Evolutionary conservation across 2,888 invertebrate genomes (phyloP).

Genomic region (Pharmacophagus antenor): DNA sequence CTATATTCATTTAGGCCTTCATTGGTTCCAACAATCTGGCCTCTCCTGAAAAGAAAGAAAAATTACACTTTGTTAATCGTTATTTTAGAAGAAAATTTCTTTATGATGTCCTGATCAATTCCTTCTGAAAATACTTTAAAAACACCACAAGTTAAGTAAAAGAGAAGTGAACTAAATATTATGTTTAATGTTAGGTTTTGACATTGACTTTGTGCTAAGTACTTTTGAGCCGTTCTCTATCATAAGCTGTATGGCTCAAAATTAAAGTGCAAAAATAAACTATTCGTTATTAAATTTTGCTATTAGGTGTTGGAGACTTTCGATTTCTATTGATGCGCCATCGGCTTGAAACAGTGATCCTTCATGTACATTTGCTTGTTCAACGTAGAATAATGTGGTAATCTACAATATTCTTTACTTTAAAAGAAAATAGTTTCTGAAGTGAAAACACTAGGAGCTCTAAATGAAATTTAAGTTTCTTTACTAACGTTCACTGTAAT

Average conservation of each 20-base stretch:
- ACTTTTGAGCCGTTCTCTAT: slow-evolving; percentile 12
- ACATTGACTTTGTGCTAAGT: background rate
- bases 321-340: too few species aligned
- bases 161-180: background rate
- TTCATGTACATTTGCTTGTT: too few species aligned
- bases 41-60: too few species aligned
- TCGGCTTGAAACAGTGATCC: too few species aligned
- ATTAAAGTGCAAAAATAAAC: slow-evolving; percentile 8
- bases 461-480: background rate
- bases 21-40: too few species aligned
- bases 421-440: background rate
- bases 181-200: slow-evolving; percentile 16
- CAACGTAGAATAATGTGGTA: background rate
- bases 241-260: slow-evolving; percentile 1
- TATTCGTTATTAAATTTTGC: slow-evolving; percentile 1
- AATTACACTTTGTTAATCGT: too few species aligned
- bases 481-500: slow-evolving; percentile 1
- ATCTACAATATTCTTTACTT: background rate
- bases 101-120: too few species aligned
- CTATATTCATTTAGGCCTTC: too few species aligned
- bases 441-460: background rate
- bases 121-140: too few species aligned
- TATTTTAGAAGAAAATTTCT: too few species aligned
- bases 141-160: background rate
- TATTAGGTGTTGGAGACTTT: too few species aligned